These are phyloP conservation scores for Salpingus planirostris DNA, from an alignment of 2,888 invertebrate genomes.

Conservation along the genomic window DNA sequence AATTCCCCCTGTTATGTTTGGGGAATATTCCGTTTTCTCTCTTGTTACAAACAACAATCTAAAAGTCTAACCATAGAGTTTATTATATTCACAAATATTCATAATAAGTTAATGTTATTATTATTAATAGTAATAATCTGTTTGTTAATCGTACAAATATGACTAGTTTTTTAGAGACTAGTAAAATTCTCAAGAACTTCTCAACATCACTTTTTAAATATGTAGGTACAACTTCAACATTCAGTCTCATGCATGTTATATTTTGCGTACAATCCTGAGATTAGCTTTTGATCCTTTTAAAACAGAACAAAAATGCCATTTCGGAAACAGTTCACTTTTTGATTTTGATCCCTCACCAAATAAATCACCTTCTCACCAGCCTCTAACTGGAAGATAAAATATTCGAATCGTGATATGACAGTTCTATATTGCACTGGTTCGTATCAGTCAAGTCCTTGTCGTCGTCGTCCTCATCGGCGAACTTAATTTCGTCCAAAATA, in stretches of 20 bases:
- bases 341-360: conserved; percentile 6
- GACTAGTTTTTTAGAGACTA: conserved; percentile 19
- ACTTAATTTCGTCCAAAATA: conserved; percentile 57
- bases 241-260: conserved; percentile 22
- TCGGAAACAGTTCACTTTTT: conserved; percentile 1
- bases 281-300: conserved; percentile 17
- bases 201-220: too few relatives aligned
- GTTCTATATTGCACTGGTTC: conserved; percentile 37
- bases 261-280: conserved; percentile 19
- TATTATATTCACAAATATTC: conserved; percentile 19
- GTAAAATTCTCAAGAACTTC: too few relatives aligned
- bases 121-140: conserved; percentile 1
- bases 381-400: conserved; percentile 37
- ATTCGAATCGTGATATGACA: conserved; percentile 39
- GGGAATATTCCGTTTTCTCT: not conserved
- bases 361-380: conserved; percentile 12
- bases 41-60: conserved; percentile 19
- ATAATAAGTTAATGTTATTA: conserved; percentile 8
- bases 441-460: conserved; percentile 27
- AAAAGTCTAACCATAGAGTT: conserved; percentile 15
- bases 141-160: conserved; percentile 6
- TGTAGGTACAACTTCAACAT: conserved; percentile 18
- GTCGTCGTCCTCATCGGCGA: conserved; percentile 62
- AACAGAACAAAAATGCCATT: conserved; percentile 5
- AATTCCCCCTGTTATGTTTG: too few relatives aligned